Evolutionary conservation across 2,888 invertebrate genomes (phyloP), one percentile per base, ranked within the genome.

Genomic region (Monochamus alternatus): DNA sequence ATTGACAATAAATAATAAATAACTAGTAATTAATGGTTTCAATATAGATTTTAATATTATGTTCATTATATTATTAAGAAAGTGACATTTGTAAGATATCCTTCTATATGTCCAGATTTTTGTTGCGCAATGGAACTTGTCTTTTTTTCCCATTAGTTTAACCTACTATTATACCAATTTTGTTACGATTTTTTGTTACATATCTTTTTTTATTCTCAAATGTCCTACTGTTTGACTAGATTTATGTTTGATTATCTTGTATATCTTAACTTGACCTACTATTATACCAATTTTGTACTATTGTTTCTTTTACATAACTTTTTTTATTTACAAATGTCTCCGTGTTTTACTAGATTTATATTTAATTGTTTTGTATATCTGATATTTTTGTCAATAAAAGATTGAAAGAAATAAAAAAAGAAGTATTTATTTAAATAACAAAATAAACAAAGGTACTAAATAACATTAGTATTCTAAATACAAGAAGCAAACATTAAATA

Each of bases 201-300:
- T 31, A 60, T 31, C 12, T 60, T 44, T 60, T 31, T 60, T 60
- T 60, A 8, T 32, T 60, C 31, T 31, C 8, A 60, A 9, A 60
- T 60, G 32, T 60, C 60, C 60, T 7, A 7, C 31, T 60, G 38
- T 60, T 60, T 60, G 60, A 58, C 22, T 58, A 58, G n/a, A 58
- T 58, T 58, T 58, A 32, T 60, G 60, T 60, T 60, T 60, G 30
- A 60, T 60, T 60, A 60, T 60, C 31, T 60, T 60, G 32, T 60
- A 60, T 60, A 60, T 60, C 60, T 31, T 44, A 0, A 22, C 22
- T 22, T 22, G 9, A 44, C 22, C 22, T 22, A 22, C 22, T 22
- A 22, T 22, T 22, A 22, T 22, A 22, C 22, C 22, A 22, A 22
- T 22, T 22, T 22, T 22, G 22, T 22, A 22, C 22, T 22, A 22